Evolutionary conservation across 2,797 vertebrate genomes (phyloP).

Genomic region (Psittacula derbiana): DNA sequence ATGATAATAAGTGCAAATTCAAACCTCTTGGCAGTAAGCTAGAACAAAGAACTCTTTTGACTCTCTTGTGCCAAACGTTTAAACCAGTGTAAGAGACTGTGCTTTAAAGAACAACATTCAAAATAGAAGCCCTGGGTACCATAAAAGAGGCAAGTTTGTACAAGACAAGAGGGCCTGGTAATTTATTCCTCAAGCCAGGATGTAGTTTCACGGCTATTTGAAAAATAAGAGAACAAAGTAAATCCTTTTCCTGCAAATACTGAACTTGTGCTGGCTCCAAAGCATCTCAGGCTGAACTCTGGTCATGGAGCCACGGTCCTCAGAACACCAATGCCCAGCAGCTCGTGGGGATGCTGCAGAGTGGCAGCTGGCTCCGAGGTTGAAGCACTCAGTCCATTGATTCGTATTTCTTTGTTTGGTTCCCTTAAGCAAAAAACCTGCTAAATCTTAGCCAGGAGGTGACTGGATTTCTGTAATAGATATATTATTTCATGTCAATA

Average conservation of each 20-base stretch:
- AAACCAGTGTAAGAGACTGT: not conserved
- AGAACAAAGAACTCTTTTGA: not conserved
- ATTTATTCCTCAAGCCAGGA: not conserved
- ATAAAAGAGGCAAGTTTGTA: not conserved
- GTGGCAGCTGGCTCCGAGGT: not conserved
- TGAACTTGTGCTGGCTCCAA: not conserved
- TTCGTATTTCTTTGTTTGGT: not conserved
- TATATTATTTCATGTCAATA: not conserved
- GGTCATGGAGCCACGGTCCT: not conserved
- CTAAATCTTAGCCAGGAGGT: not conserved
- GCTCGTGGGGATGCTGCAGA: not conserved
- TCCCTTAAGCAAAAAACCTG: not conserved
- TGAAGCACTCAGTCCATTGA: not conserved
- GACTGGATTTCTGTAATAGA: not conserved
- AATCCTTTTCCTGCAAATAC: not conserved
- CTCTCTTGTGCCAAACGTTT: not conserved
- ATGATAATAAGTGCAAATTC: not conserved
- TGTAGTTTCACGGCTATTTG: not conserved
- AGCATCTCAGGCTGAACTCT: not conserved
- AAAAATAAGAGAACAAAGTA: not conserved
- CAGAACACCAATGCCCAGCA: fast-evolving
- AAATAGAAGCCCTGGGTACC: not conserved
- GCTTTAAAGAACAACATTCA: not conserved
- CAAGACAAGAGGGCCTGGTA: not conserved
- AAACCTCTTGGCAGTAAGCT: slow-evolving; percentile 14